phyloP scores from a whole-genome alignment of 2,113 vertebrate genomes.

The Oxyura jamaicensis region DNA sequence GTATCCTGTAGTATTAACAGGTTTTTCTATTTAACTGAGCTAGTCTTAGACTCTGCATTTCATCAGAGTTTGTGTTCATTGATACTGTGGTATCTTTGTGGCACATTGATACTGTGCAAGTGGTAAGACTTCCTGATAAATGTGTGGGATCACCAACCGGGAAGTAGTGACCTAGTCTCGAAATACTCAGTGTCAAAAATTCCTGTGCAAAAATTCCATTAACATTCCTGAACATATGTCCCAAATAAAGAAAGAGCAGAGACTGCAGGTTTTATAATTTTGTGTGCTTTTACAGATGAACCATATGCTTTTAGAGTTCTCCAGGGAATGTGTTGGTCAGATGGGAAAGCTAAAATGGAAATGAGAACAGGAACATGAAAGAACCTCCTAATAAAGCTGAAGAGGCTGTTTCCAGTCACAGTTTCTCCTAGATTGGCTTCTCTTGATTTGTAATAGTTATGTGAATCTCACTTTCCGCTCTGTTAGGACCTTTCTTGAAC shows the following conservation, averaged over 20 bases:
- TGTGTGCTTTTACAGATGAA: background rate
- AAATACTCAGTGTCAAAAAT: background rate
- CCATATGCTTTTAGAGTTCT: slow-evolving; percentile 14
- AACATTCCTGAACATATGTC: background rate
- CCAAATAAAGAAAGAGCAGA: background rate
- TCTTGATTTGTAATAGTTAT: background rate
- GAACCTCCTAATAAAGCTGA: background rate
- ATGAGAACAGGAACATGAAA: background rate
- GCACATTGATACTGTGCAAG: background rate
- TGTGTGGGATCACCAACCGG: background rate
- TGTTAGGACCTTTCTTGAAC: background rate
- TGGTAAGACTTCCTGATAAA: background rate
- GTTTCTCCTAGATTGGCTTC: background rate
- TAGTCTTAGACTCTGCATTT: background rate
- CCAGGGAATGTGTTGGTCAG: background rate
- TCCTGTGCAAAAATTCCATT: background rate
- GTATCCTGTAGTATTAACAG: background rate
- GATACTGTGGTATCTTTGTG: too few species aligned
- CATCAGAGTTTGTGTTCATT: background rate
- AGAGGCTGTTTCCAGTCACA: background rate
- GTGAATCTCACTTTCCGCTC: background rate
- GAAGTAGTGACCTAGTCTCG: background rate
- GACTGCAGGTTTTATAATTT: background rate
- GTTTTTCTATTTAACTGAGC: background rate
- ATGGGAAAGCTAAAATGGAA: slow-evolving; percentile 25